These are phyloP conservation scores for Arenaria interpres DNA, from an alignment of 2,113 vertebrate species.

Conservation along the genomic window DNA sequence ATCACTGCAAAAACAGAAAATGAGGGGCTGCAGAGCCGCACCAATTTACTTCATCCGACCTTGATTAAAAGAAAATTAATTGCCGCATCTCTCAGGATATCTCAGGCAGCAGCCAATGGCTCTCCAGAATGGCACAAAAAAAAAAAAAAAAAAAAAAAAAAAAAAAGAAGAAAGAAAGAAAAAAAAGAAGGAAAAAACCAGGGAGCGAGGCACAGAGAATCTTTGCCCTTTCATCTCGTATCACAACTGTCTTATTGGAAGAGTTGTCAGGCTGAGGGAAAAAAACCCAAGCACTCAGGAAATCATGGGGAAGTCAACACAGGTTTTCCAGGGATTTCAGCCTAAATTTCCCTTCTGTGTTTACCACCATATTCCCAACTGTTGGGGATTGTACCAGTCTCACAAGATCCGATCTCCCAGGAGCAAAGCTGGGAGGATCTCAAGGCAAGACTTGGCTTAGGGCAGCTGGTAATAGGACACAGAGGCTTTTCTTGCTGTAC, in stretches of 20 bases:
- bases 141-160: background rate
- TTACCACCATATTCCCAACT: background rate
- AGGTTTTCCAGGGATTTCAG: background rate
- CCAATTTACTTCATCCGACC: constrained; percentile 99
- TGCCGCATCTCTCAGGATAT: constrained; percentile 99
- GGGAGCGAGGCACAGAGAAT: background rate
- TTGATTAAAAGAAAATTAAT: constrained; percentile 99
- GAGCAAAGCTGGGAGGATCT: background rate
- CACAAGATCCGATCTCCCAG: background rate
- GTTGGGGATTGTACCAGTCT: background rate
- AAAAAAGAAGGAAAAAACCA: background rate
- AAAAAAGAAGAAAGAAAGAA: background rate
- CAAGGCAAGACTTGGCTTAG: background rate
- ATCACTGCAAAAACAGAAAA: constrained; percentile 99
- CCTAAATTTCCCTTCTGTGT: background rate
- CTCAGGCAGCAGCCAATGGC: constrained; percentile 92
- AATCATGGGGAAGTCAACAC: background rate
- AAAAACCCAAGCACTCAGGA: background rate
- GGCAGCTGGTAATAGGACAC: background rate
- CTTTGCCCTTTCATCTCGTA: constrained; percentile 60
- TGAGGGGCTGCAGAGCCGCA: constrained; percentile 95
- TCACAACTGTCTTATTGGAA: constrained; percentile 24
- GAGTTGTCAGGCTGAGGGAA: constrained; percentile 16
- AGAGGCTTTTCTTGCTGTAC: constrained; percentile 22
- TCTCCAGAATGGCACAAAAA: constrained; percentile 79